A percentile compares a stretch with the other conserved stretches of the same genome.
phyloP scores from a whole-genome alignment of 2,888 invertebrate species.

The Drosophila paranaensis region DNA sequence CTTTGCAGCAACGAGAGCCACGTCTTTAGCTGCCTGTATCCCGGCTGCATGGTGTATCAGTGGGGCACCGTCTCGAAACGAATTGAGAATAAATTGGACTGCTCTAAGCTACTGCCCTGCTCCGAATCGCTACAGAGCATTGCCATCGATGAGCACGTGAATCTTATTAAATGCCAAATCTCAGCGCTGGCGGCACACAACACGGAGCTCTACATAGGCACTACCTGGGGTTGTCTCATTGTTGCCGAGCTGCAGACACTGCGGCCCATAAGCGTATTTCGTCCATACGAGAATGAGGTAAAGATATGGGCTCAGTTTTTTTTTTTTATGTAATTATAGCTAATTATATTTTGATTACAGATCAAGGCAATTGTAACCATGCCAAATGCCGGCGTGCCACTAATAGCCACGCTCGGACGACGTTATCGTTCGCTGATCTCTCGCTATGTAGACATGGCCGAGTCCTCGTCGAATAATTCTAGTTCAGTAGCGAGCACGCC shows the following conservation, averaged over 20 bases:
- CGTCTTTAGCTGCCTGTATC: slow-evolving; percentile 93
- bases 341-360: slow-evolving; percentile 70
- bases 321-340: not conserved
- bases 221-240: slow-evolving; percentile 97
- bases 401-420: slow-evolving; percentile 92
- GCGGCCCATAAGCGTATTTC: slow-evolving; percentile 95
- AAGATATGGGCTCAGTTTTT: slow-evolving; percentile 34
- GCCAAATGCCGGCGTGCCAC: slow-evolving; percentile 84
- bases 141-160: slow-evolving; percentile 94
- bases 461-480: slow-evolving; percentile 38
- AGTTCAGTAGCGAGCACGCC: slow-evolving; percentile 62
- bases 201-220: slow-evolving; percentile 94
- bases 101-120: slow-evolving; percentile 95
- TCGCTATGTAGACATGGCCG: slow-evolving; percentile 86
- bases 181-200: slow-evolving; percentile 88
- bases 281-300: slow-evolving; percentile 94
- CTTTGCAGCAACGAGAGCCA: slow-evolving; percentile 87
- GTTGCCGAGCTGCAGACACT: slow-evolving; percentile 93
- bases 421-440: slow-evolving; percentile 92
- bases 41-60: slow-evolving; percentile 94
- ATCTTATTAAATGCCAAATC: slow-evolving; percentile 90
- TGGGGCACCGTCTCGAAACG: slow-evolving; percentile 90
- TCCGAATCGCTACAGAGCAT: slow-evolving; percentile 96
- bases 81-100: slow-evolving; percentile 93
- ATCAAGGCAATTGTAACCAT: slow-evolving; percentile 88